Evolutionary conservation across 2,797 vertebrate genomes (phyloP).

Genomic region (Rhinella marina): DNA sequence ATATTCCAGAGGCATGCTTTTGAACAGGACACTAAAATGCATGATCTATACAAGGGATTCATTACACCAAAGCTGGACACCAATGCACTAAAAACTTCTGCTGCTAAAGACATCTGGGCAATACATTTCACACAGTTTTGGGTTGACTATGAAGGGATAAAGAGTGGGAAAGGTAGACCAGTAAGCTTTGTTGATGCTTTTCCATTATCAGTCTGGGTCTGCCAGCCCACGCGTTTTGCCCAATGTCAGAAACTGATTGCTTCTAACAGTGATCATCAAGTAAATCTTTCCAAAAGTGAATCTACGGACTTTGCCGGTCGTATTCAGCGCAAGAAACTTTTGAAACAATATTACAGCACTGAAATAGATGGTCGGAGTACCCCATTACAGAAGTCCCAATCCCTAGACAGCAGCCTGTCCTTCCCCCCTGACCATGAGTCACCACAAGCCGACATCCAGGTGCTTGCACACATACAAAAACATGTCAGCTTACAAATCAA

Average conservation of each 20-base stretch:
- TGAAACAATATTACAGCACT: conserved; percentile 92
- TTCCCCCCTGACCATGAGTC: conserved; percentile 67
- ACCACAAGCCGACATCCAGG: conserved; percentile 84
- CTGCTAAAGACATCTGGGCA: conserved; percentile 92
- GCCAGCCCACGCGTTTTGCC: conserved; percentile 84
- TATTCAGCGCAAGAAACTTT: conserved; percentile 86
- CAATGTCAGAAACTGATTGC: conserved; percentile 81
- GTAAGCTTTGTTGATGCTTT: conserved; percentile 94
- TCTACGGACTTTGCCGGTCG: conserved; percentile 83
- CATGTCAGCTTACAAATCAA: conserved; percentile 91
- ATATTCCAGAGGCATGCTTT: conserved; percentile 93
- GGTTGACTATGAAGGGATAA: conserved; percentile 93
- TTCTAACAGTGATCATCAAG: conserved; percentile 60
- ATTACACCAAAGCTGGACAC: conserved; percentile 80
- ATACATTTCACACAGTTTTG: conserved; percentile 96
- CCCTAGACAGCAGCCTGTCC: conserved; percentile 73
- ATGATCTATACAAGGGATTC: conserved; percentile 90
- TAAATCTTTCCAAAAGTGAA: conserved; percentile 80
- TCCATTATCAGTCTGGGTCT: conserved; percentile 92
- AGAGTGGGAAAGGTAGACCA: conserved; percentile 87
- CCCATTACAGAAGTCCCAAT: conserved; percentile 77
- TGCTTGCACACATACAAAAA: conserved; percentile 89
- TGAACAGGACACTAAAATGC: conserved; percentile 91
- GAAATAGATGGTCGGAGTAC: conserved; percentile 74
- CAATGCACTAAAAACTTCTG: conserved; percentile 85